A percentile compares a stretch with the other conserved stretches of the same genome.
Conservation (phyloP, 2,888 invertebrate species). For the Drosophila differens region DNA sequence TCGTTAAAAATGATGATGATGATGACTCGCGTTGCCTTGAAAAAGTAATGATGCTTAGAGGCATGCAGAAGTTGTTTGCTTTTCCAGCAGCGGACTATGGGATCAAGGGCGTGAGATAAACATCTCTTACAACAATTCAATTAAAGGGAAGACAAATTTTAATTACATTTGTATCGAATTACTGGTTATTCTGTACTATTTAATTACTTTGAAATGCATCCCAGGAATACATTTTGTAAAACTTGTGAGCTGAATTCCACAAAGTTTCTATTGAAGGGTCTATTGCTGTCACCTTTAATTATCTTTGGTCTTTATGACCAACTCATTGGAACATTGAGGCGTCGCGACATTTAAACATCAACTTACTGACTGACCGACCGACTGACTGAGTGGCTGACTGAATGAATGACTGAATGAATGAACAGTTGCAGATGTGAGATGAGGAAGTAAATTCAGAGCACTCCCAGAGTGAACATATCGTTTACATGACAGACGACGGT, state of each 20-base stretch:
- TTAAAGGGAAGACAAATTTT: background rate
- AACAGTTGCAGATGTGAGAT: conserved; percentile 34
- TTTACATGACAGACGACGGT: conserved; percentile 53
- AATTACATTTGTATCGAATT: background rate
- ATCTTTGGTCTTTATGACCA: background rate
- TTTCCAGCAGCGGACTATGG: background rate
- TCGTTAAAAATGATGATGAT: conserved; percentile 25
- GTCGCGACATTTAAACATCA: conserved; percentile 55
- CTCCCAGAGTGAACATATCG: conserved; percentile 55
- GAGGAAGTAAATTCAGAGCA: conserved; percentile 28
- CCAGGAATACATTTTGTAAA: background rate
- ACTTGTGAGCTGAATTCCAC: background rate
- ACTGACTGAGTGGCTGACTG: conserved; percentile 12
- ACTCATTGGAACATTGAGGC: conserved; percentile 55
- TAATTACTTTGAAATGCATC: background rate
- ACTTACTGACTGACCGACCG: conserved; percentile 18
- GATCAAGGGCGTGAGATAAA: background rate
- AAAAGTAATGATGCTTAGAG: conserved; percentile 7
- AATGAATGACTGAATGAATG: conserved; percentile 20
- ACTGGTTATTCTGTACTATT: background rate
- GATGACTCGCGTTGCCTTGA: conserved; percentile 16
- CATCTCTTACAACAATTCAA: background rate
- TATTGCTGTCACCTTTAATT: background rate
- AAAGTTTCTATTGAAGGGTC: background rate
- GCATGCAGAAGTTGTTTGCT: background rate